Percentiles rank a stretch among this genome's conserved stretches.
Evolutionary conservation across 2,888 invertebrate species (phyloP).

Genomic region (Aphodius sticticus): DNA sequence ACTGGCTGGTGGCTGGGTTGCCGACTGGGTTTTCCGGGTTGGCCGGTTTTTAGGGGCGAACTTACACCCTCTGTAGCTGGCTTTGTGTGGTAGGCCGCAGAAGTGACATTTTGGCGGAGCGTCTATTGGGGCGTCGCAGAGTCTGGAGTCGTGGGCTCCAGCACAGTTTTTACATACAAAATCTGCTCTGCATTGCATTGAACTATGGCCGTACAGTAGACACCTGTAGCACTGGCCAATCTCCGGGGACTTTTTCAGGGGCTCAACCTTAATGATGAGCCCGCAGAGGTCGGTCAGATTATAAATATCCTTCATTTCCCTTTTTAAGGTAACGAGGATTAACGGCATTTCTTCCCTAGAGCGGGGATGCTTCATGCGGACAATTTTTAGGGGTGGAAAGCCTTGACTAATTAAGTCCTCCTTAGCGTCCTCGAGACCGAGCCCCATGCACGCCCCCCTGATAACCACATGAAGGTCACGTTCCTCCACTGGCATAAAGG

Average conservation of each 20-base stretch:
- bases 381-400: not conserved
- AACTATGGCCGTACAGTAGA: not conserved
- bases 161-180: not conserved
- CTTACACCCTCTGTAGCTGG: slow-evolving; percentile 7
- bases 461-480: not conserved
- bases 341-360: not conserved
- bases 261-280: not conserved
- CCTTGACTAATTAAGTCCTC: not conserved
- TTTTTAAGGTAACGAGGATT: not conserved
- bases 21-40: not conserved
- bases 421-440: not conserved
- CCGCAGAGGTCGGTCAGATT: not conserved
- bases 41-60: not conserved
- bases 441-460: not conserved
- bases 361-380: not conserved
- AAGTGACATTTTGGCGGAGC: not conserved
- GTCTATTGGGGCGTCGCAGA: not conserved
- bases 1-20: not conserved
- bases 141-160: not conserved
- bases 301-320: not conserved
- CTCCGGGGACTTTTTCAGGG: not conserved
- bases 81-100: not conserved
- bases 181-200: not conserved
- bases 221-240: not conserved
- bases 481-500: not conserved